These are phyloP conservation scores for Pyrocephalus nanus DNA, from an alignment of 2,797 vertebrate genomes.

Conservation along the genomic window DNA sequence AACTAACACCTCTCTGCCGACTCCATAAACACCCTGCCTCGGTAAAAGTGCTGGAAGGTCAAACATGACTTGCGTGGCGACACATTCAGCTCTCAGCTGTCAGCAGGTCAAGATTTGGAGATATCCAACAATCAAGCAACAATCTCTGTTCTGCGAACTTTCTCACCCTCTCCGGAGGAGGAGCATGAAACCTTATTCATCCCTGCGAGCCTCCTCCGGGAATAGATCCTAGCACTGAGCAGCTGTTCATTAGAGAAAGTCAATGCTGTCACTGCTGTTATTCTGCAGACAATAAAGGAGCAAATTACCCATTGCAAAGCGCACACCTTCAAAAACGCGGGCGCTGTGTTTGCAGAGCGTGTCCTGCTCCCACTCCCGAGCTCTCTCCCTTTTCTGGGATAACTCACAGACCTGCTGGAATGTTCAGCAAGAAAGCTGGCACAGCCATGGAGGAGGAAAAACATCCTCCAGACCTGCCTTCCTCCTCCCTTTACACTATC, in stretches of 20 bases:
- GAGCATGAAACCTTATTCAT: slow-evolving; percentile 68
- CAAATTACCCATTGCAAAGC: slow-evolving; percentile 59
- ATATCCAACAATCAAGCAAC: slow-evolving; percentile 18
- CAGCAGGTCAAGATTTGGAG: slow-evolving; percentile 18
- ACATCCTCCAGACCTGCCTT: not conserved
- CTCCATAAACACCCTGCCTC: not conserved
- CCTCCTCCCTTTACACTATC: not conserved
- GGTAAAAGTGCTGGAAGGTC: not conserved
- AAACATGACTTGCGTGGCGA: slow-evolving; percentile 9
- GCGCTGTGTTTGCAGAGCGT: not conserved
- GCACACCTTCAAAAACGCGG: slow-evolving; percentile 52
- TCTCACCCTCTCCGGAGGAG: slow-evolving; percentile 65
- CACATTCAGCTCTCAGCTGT: slow-evolving; percentile 29
- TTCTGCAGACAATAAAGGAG: slow-evolving; percentile 64
- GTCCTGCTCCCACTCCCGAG: not conserved
- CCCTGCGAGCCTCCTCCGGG: not conserved
- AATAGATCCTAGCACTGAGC: slow-evolving; percentile 56
- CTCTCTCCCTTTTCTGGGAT: not conserved
- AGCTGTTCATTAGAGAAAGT: slow-evolving; percentile 69
- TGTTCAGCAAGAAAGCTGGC: not conserved
- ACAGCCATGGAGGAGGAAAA: not conserved
- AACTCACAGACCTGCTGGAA: not conserved
- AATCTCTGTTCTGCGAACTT: slow-evolving; percentile 51
- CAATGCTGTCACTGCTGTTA: slow-evolving; percentile 64
- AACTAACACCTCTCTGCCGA: not conserved